These are phyloP conservation scores for Hermodice carunculata DNA, from an alignment of 2,888 invertebrate species.

Conservation along the genomic window DNA sequence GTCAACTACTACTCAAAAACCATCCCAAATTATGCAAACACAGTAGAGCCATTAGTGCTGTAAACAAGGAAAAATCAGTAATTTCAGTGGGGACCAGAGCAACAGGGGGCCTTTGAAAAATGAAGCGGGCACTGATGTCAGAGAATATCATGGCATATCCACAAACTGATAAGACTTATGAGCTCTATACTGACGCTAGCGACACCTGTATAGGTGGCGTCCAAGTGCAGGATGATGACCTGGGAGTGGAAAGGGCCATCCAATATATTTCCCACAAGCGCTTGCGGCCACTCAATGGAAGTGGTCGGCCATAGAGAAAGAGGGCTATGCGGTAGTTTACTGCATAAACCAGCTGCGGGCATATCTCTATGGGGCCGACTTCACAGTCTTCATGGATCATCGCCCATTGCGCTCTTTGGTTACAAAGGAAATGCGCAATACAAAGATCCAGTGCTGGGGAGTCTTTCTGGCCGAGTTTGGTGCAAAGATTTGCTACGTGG, in stretches of 20 bases:
- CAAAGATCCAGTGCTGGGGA: slow-evolving; percentile 2
- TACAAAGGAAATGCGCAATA: too few relatives aligned
- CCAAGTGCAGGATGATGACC: not conserved
- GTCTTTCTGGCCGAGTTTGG: slow-evolving; percentile 2
- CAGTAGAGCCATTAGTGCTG: not conserved
- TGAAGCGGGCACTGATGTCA: not conserved
- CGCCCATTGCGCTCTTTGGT: not conserved
- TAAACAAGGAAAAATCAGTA: not conserved
- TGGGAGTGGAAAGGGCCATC: not conserved
- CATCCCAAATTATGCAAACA: not conserved
- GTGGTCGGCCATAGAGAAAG: slow-evolving; percentile 6
- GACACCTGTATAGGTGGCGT: not conserved
- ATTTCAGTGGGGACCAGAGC: not conserved
- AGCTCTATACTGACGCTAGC: not conserved
- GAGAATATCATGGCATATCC: not conserved
- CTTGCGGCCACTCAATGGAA: not conserved
- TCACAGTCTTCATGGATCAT: slow-evolving; percentile 4
- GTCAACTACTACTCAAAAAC: not conserved
- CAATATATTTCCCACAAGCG: slow-evolving; percentile 3
- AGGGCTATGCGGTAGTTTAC: slow-evolving; percentile 5
- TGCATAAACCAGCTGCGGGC: not conserved
- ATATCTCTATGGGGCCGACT: slow-evolving; percentile 2
- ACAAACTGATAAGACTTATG: not conserved
- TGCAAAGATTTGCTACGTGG: slow-evolving; percentile 2
- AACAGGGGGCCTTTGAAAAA: not conserved